phyloP scores from a whole-genome alignment of 2,113 vertebrate genomes.

The Corythaeola cristata region DNA sequence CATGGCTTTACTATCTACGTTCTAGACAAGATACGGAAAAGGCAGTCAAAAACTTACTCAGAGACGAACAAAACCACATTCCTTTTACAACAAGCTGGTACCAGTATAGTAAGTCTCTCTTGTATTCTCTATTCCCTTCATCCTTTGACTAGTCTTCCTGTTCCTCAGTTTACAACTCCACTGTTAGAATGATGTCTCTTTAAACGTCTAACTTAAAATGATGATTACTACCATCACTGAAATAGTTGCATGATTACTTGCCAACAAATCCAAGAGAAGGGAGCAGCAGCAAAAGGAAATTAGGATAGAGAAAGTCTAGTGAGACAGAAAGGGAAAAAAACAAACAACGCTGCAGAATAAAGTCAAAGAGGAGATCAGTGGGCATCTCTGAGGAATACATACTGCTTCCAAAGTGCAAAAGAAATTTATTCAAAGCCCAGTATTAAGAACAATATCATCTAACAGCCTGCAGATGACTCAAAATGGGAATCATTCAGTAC shows the following conservation, averaged over 20 bases:
- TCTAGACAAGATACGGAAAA: constrained; percentile 72
- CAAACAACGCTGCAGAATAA: neutral
- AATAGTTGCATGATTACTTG: neutral
- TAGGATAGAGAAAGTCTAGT: neutral
- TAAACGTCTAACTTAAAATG: neutral
- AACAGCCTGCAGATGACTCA: neutral
- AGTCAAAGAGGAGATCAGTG: neutral
- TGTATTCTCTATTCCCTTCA: neutral
- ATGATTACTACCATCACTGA: neutral
- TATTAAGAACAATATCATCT: neutral
- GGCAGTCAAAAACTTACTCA: neutral
- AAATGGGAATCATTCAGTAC: neutral
- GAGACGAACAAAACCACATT: neutral
- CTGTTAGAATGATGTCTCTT: neutral
- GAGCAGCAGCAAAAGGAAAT: neutral
- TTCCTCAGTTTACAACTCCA: neutral
- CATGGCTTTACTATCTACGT: constrained; percentile 87
- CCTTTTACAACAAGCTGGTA: neutral
- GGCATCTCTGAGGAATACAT: neutral
- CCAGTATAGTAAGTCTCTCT: neutral
- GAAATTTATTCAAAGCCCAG: neutral
- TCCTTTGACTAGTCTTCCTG: neutral
- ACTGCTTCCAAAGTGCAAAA: neutral
- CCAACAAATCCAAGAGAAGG: neutral
- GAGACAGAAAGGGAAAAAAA: neutral